These are phyloP conservation scores for Geophilus truncorum DNA, from an alignment of 2,888 invertebrate species.

Conservation along the genomic window DNA sequence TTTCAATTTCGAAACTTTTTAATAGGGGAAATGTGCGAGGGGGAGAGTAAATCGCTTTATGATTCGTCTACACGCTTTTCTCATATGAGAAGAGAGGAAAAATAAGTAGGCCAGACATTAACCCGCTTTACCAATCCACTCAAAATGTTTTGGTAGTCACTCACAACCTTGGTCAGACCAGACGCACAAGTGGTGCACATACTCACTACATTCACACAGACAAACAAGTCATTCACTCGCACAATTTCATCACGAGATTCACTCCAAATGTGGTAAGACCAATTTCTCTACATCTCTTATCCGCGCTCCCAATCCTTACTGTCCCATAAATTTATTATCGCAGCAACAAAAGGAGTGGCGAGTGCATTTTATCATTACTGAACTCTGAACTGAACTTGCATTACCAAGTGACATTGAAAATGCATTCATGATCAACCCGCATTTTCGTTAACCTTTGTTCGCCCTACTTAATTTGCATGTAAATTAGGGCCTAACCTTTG, in stretches of 20 bases:
- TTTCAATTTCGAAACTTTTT: not conserved
- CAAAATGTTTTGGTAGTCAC: not conserved
- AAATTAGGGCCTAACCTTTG: not conserved
- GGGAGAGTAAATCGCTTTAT: not conserved
- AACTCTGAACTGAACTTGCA: not conserved
- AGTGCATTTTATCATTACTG: not conserved
- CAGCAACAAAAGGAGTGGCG: not conserved
- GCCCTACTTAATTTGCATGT: not conserved
- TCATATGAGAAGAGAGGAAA: not conserved
- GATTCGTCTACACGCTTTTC: not conserved
- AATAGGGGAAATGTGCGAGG: not conserved
- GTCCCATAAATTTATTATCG: not conserved
- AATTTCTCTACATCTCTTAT: not conserved
- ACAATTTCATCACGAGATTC: not conserved
- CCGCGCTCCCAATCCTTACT: not conserved
- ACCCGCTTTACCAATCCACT: conserved; percentile 15
- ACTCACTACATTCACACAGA: not conserved
- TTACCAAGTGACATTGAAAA: not conserved
- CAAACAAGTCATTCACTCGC: not conserved
- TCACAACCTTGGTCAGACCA: not conserved
- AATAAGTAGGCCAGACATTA: conserved; percentile 12
- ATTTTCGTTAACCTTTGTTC: not conserved
- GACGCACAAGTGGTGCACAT: not conserved
- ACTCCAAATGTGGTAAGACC: not conserved
- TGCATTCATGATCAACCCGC: not conserved